Percentiles rank a stretch among this genome's conserved stretches.
phyloP scores from a whole-genome alignment of 2,888 invertebrate genomes.

The Drosophila sordidapex region DNA sequence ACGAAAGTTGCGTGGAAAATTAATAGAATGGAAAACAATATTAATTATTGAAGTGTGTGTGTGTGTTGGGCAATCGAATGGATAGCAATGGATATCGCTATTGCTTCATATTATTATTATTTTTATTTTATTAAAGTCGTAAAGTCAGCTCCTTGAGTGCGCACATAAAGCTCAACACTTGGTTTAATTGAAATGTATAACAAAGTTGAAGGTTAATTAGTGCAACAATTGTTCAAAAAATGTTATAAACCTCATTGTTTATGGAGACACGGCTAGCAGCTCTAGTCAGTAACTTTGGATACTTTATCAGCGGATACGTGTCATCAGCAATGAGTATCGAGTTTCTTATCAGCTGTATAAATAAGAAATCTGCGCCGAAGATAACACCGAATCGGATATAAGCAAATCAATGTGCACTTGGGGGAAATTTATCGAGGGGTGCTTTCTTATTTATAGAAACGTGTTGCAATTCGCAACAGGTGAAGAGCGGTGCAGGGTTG shows the following conservation, averaged over 20 bases:
- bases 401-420: slow-evolving; percentile 21
- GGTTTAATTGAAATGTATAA: slow-evolving; percentile 11
- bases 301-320: slow-evolving; percentile 32
- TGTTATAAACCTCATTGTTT: slow-evolving; percentile 12
- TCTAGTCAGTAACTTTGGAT: slow-evolving; percentile 3
- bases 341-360: slow-evolving; percentile 43
- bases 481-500: slow-evolving; percentile 6
- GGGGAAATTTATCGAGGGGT: slow-evolving; percentile 28
- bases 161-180: slow-evolving; percentile 9
- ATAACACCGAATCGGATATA: slow-evolving; percentile 44
- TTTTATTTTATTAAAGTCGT: slow-evolving; percentile 22
- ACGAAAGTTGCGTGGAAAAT: slow-evolving; percentile 67
- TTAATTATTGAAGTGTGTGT: slow-evolving; percentile 12
- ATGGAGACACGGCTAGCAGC: slow-evolving; percentile 2
- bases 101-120: slow-evolving; percentile 1
- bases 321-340: slow-evolving; percentile 27
- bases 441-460: slow-evolving; percentile 32
- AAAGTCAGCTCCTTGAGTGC: slow-evolving; percentile 25
- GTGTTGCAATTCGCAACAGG: slow-evolving; percentile 57
- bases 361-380: slow-evolving; percentile 46
- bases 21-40: slow-evolving; percentile 72
- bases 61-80: slow-evolving; percentile 41
- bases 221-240: slow-evolving; percentile 11
- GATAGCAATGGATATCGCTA: slow-evolving; percentile 25
- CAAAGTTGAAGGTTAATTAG: slow-evolving; percentile 44